Base-by-base conservation (phyloP, 2,113 vertebrate genomes). In the Sander lucioperca region DNA sequence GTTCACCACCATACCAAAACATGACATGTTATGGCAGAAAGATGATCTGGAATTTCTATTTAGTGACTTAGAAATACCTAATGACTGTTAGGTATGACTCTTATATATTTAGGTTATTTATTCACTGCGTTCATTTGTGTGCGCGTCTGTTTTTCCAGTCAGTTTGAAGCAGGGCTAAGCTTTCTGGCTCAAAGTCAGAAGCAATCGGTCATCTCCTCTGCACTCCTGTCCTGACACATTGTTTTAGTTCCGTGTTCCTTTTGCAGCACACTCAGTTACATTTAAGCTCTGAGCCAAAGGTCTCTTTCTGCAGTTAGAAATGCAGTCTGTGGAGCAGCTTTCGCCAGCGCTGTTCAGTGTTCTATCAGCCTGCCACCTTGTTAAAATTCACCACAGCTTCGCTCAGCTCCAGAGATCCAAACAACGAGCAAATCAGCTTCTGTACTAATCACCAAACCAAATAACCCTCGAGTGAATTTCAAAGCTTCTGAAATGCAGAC, bases 191-290 rank as follows among this genome's bases (percentile, higher is more conserved):
- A 18, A 36, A 71, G 64, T 79, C 70, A 58, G 39, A 63, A 6
- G 76, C 51, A 8, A 73, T 86, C 80, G n/a, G 33, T 77, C 67
- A 16, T 88, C 68, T 78, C 47, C 74, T 19, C 45, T 56, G 51
- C 3, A 6, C 73, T 61, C 57, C 48, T 64, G 5, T 61, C 51
- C 48, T 59, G 5, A 73, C 82, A 61, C 51, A 1, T 79, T 69
- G 70, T 79, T 84, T 82, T 74, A 77, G 9, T 74, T 74, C 53
- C n/a, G n/a, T 58, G 71, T 69, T 77, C 68, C 30, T 58, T 76
- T 63, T 79, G 59, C 71, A 36, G 67, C 36, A 39, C 36, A 43
- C 39, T 43, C 39, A n/a, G 69, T 30, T 43, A 45, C 62, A 72
- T 82, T 82, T 62, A 14, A 77, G 48, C 36, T 71, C 12, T 15